These are phyloP conservation scores for Erynnis tages DNA, from an alignment of 2,888 invertebrate genomes.

Conservation along the genomic window DNA sequence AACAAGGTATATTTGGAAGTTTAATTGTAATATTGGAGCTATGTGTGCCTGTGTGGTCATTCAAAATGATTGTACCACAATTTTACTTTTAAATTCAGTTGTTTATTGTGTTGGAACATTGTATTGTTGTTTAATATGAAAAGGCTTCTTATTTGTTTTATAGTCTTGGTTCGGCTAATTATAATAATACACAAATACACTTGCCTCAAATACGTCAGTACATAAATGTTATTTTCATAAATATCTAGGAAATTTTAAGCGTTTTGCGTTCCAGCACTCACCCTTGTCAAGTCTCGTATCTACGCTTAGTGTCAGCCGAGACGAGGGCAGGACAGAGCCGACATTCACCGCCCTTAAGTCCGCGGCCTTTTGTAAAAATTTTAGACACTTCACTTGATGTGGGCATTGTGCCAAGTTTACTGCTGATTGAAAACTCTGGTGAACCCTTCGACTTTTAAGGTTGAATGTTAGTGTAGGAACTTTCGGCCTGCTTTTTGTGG, in stretches of 20 bases:
- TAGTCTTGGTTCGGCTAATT: no score
- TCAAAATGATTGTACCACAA: no score
- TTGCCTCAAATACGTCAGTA: background rate
- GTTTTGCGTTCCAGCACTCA: background rate
- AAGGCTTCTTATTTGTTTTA: no score
- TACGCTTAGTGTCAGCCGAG: constrained; percentile 13
- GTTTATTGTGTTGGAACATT: no score
- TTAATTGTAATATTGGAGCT: no score
- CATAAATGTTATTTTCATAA: background rate
- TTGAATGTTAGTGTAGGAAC: no score
- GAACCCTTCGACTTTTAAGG: no score
- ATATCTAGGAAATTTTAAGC: constrained; percentile 1
- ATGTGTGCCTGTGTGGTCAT: no score
- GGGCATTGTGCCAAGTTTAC: background rate
- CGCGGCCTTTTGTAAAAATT: background rate
- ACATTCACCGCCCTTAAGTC: background rate
- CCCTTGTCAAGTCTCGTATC: constrained; percentile 22
- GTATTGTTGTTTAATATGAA: no score
- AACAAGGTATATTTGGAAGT: no score
- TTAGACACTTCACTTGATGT: background rate
- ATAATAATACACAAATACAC: background rate
- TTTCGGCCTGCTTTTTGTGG: no score
- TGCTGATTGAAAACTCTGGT: background rate
- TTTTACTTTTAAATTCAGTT: no score
- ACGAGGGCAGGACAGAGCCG: constrained; percentile 9